Percentiles rank a stretch among this genome's conserved stretches.
These are phyloP conservation scores for Carabus problematicus DNA, from an alignment of 2,888 invertebrate species.

Conservation along the genomic window DNA sequence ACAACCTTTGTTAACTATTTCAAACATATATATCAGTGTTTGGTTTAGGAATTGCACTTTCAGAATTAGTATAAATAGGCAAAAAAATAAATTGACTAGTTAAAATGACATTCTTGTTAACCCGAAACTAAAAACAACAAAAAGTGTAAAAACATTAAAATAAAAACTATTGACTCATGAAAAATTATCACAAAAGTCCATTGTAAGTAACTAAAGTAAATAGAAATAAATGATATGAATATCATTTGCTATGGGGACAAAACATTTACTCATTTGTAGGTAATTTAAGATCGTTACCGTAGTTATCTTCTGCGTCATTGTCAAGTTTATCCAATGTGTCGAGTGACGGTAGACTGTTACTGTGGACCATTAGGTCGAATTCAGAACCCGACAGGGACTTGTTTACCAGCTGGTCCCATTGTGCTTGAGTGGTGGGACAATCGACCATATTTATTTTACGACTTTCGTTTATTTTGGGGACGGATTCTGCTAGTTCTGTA, in stretches of 20 bases:
- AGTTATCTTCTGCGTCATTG: constrained; percentile 11
- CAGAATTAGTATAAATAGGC: too few relatives aligned
- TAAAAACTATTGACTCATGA: not conserved
- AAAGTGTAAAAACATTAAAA: not conserved
- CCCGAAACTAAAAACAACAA: not conserved
- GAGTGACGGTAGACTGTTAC: constrained; percentile 44
- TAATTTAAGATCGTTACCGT: constrained; percentile 40
- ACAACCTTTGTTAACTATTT: too few relatives aligned
- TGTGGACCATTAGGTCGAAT: constrained; percentile 70
- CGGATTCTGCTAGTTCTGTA: not conserved
- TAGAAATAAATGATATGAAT: too few relatives aligned
- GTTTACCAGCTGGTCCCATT: constrained; percentile 56
- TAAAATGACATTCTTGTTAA: not conserved
- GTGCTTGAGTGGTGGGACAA: constrained; percentile 56
- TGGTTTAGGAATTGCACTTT: too few relatives aligned
- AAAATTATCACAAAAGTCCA: not conserved
- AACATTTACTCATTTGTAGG: constrained; percentile 46
- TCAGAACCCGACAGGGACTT: constrained; percentile 68
- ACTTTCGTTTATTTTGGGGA: not conserved
- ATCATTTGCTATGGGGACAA: not conserved
- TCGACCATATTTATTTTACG: constrained; percentile 45
- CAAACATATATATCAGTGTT: too few relatives aligned
- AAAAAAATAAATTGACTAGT: too few relatives aligned
- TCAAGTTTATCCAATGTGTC: constrained; percentile 9
- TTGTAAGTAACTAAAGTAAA: too few relatives aligned